Conservation (phyloP, 2,113 vertebrate genomes). For the Corapipo altera region DNA sequence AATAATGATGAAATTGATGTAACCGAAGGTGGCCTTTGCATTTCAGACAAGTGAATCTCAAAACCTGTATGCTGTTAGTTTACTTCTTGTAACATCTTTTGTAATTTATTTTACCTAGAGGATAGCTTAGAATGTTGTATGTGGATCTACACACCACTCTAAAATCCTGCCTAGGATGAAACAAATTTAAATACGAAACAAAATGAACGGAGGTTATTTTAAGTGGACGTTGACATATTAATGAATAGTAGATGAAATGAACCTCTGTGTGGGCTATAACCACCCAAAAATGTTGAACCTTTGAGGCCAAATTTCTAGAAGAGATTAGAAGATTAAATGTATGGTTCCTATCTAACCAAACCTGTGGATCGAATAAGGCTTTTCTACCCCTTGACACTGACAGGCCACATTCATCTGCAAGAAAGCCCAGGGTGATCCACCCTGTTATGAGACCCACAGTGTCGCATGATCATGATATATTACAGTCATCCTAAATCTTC, state of each 20-base stretch:
- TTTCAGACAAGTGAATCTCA: not conserved
- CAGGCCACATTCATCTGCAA: not conserved
- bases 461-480: not conserved
- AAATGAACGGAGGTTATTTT: not conserved
- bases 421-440: not conserved
- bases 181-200: not conserved
- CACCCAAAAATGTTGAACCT: not conserved
- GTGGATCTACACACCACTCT: not conserved
- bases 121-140: not conserved
- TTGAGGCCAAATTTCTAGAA: not conserved
- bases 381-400: not conserved
- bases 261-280: not conserved
- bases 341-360: not conserved
- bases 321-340: not conserved
- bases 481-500: not conserved
- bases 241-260: not conserved
- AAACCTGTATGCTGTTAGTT: not conserved
- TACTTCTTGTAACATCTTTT: not conserved
- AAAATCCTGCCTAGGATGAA: not conserved
- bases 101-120: not conserved
- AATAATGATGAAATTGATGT: not conserved
- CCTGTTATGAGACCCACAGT: not conserved
- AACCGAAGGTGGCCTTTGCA: not conserved
- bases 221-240: not conserved
- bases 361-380: not conserved